phyloP scores from a whole-genome alignment of 1,140 invertebrate species.

The Zaprionus africanus region DNA sequence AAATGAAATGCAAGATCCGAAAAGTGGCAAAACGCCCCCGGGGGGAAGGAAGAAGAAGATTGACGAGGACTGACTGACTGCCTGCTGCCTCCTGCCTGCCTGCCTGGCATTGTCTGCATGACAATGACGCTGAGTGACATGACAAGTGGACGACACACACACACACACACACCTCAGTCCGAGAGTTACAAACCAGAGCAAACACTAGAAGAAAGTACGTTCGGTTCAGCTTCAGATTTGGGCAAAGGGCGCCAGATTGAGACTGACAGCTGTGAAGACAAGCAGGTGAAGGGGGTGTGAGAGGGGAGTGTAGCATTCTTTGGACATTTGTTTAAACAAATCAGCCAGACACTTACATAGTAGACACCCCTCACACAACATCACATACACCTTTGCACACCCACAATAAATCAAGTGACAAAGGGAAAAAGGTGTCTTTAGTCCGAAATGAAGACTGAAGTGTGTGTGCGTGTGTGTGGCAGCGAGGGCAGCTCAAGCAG shows the following conservation, averaged over 20 bases:
- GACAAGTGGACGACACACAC: slow-evolving; percentile 76
- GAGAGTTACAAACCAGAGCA: slow-evolving; percentile 41
- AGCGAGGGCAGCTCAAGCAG: slow-evolving; percentile 16
- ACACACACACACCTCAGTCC: slow-evolving; percentile 9
- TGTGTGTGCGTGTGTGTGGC: slow-evolving; percentile 24
- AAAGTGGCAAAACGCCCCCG: slow-evolving; percentile 25
- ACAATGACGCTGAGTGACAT: slow-evolving; percentile 79
- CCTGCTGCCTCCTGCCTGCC: background rate
- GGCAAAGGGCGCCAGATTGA: slow-evolving; percentile 60
- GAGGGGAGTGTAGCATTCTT: slow-evolving; percentile 36
- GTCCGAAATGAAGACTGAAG: slow-evolving; percentile 58
- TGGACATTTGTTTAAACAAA: slow-evolving; percentile 76
- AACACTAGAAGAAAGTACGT: slow-evolving; percentile 57
- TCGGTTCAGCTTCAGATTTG: slow-evolving; percentile 19
- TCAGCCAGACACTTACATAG: slow-evolving; percentile 56
- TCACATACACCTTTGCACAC: slow-evolving; percentile 16
- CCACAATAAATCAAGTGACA: slow-evolving; percentile 73
- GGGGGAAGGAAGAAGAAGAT: slow-evolving; percentile 3
- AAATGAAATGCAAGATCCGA: slow-evolving; percentile 65
- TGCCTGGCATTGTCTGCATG: slow-evolving; percentile 64
- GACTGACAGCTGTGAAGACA: slow-evolving; percentile 69
- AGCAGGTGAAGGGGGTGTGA: background rate
- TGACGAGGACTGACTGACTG: slow-evolving; percentile 39
- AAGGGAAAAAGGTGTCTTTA: slow-evolving; percentile 64
- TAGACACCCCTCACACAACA: slow-evolving; percentile 6